Conservation (phyloP, 2,113 vertebrate genomes). For the Gopherus evgoodei region DNA sequence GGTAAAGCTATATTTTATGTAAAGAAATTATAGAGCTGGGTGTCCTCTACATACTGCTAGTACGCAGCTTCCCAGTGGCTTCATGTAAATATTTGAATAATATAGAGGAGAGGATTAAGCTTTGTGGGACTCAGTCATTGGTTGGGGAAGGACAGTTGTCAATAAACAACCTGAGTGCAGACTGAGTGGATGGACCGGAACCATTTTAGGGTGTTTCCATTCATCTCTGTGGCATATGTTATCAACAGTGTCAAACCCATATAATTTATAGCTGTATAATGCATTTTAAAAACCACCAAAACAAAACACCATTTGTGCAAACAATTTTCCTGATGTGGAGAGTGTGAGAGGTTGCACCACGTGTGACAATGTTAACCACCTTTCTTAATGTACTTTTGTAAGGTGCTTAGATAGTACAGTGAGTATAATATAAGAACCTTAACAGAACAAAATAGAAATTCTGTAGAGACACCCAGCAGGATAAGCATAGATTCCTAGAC, state of each 20-base stretch:
- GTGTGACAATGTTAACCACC: background rate
- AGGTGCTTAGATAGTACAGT: background rate
- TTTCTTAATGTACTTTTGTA: background rate
- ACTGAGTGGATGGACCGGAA: background rate
- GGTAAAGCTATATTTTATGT: background rate
- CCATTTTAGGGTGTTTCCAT: background rate
- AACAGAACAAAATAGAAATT: background rate
- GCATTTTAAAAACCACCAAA: background rate
- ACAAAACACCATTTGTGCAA: background rate
- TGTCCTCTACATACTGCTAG: background rate
- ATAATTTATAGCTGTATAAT: background rate
- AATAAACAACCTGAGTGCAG: background rate
- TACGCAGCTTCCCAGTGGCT: background rate
- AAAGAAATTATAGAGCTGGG: background rate
- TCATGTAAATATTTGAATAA: background rate
- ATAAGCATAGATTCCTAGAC: background rate
- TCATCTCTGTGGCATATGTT: background rate
- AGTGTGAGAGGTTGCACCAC: background rate
- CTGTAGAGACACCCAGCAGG: background rate
- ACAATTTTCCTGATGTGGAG: background rate
- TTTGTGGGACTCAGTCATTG: background rate
- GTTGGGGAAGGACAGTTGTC: background rate
- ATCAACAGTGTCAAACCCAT: background rate
- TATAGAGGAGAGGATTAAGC: background rate
- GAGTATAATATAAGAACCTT: accelerated